Evolutionary conservation across 2,888 invertebrate genomes (phyloP).

Genomic region (Clusia tigrina): DNA sequence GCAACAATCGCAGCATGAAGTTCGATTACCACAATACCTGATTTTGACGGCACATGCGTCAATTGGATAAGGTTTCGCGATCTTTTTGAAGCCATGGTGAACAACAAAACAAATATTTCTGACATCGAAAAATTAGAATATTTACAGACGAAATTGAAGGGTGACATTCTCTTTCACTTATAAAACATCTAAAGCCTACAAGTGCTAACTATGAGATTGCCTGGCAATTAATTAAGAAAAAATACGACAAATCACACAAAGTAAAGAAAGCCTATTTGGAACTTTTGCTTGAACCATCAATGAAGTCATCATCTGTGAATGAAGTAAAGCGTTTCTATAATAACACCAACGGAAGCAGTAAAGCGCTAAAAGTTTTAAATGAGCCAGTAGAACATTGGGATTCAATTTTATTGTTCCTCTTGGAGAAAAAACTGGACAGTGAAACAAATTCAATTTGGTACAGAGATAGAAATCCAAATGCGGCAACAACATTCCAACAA

Average conservation of each 20-base stretch:
- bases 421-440: conserved; percentile 31
- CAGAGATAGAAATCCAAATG: conserved; percentile 17
- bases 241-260: conserved; percentile 29
- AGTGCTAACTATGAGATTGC: conserved; percentile 31
- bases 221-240: conserved; percentile 29
- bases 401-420: conserved; percentile 21
- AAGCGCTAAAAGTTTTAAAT: conserved; percentile 27
- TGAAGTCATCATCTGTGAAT: conserved; percentile 12
- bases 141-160: conserved; percentile 28
- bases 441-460: conserved; percentile 27
- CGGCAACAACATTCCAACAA: conserved; percentile 18
- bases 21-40: conserved; percentile 30
- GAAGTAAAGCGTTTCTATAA: conserved; percentile 24
- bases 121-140: conserved; percentile 31
- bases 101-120: conserved; percentile 24
- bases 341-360: conserved; percentile 23
- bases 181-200: no score
- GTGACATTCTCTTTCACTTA: conserved; percentile 29
- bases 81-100: conserved; percentile 27
- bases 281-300: conserved; percentile 21
- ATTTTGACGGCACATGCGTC: conserved; percentile 23
- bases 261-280: conserved; percentile 26
- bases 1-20: conserved; percentile 10
- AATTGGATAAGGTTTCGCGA: conserved; percentile 31
- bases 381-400: conserved; percentile 29